These are phyloP conservation scores for Ectropis crepuscularia DNA, from an alignment of 2,888 invertebrate species.

Conservation along the genomic window DNA sequence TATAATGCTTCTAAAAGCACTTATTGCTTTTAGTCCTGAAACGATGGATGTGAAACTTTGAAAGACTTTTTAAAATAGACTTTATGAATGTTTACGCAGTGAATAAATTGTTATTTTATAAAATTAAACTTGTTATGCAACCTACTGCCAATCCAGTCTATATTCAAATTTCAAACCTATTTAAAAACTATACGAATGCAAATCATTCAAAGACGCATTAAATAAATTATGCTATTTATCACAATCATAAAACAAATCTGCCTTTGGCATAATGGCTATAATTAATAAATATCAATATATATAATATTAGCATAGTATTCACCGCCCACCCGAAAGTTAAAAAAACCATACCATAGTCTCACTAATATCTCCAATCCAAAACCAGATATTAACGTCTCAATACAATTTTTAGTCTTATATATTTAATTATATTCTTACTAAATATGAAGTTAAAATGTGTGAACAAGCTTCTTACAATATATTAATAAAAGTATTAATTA, in stretches of 20 bases:
- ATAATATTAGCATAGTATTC: slow-evolving; percentile 41
- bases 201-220: slow-evolving; percentile 39
- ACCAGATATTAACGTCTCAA: slow-evolving; percentile 57
- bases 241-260: slow-evolving; percentile 68
- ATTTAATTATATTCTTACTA: slow-evolving; percentile 75
- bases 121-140: slow-evolving; percentile 29
- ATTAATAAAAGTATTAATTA: slow-evolving; percentile 83
- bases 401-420: slow-evolving; percentile 67
- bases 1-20: not conserved
- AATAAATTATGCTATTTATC: slow-evolving; percentile 57
- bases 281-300: slow-evolving; percentile 16
- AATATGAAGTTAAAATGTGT: slow-evolving; percentile 84
- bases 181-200: slow-evolving; percentile 33
- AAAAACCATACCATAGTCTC: slow-evolving; percentile 61
- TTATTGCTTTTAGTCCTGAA: slow-evolving; percentile 2
- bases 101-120: slow-evolving; percentile 18
- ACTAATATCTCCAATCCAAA: slow-evolving; percentile 62
- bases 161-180: slow-evolving; percentile 19
- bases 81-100: not conserved
- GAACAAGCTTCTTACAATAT: slow-evolving; percentile 83
- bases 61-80: not conserved
- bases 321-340: slow-evolving; percentile 57
- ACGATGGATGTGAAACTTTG: not conserved
- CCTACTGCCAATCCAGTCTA: slow-evolving; percentile 36
- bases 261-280: slow-evolving; percentile 68